phyloP scores from a whole-genome alignment of 2,888 invertebrate genomes.

The Anthoptus insignis region DNA sequence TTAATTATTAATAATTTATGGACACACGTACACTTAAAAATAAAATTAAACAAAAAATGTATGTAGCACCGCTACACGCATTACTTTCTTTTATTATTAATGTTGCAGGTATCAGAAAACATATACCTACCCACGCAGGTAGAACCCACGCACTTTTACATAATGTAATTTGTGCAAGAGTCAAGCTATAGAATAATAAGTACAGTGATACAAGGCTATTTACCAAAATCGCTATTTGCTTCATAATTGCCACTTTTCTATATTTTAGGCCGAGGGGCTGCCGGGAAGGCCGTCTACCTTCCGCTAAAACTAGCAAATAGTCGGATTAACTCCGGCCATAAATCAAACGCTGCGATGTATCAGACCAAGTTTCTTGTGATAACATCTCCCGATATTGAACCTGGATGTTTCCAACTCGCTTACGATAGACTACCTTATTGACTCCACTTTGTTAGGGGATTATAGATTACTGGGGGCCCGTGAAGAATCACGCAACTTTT shows the following conservation, averaged over 20 bases:
- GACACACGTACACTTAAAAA: no score
- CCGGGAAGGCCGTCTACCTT: slow-evolving; percentile 81
- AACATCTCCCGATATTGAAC: slow-evolving; percentile 51
- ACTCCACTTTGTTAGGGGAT: slow-evolving; percentile 6
- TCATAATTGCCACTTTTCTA: slow-evolving; percentile 43
- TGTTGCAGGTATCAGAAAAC: no score
- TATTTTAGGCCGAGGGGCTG: slow-evolving; percentile 62
- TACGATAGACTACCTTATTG: slow-evolving; percentile 27
- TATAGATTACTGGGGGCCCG: neutral
- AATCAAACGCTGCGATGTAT: slow-evolving; percentile 65
- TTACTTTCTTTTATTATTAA: no score
- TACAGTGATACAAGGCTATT: no score
- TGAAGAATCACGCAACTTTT: neutral
- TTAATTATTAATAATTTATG: no score
- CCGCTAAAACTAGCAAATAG: slow-evolving; percentile 84
- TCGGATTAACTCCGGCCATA: slow-evolving; percentile 81
- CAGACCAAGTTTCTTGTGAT: slow-evolving; percentile 46
- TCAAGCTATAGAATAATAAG: no score
- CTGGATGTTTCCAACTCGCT: slow-evolving; percentile 19
- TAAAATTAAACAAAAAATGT: no score
- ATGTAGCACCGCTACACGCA: no score
- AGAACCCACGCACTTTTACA: no score
- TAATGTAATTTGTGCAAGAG: no score
- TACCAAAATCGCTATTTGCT: slow-evolving; percentile 45
- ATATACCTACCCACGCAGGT: no score